phyloP scores from a whole-genome alignment of 2,888 invertebrate species.

The Heliconius ismenius region DNA sequence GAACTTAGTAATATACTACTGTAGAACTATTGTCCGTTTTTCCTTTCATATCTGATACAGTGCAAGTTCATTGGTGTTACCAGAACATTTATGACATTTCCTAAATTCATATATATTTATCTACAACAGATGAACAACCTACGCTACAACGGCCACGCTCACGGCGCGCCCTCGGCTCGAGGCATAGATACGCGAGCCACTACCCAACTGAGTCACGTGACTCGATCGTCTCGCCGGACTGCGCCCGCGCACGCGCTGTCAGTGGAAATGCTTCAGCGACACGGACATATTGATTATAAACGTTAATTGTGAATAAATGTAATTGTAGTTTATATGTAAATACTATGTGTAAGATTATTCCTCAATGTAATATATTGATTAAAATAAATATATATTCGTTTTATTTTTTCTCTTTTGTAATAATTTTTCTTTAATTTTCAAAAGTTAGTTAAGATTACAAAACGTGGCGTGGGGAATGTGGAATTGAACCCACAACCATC shows the following conservation, averaged over 20 bases:
- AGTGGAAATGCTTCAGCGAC: conserved; percentile 70
- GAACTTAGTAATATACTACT: too few species aligned
- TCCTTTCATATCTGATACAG: too few species aligned
- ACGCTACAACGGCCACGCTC: conserved; percentile 63
- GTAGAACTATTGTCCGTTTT: too few species aligned
- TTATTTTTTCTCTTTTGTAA: not conserved
- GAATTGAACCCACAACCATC: too few species aligned
- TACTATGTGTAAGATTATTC: not conserved
- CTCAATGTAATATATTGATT: not conserved
- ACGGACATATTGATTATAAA: conserved; percentile 70
- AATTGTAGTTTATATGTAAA: not conserved
- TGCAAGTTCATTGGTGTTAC: too few species aligned
- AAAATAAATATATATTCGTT: not conserved
- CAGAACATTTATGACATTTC: not conserved
- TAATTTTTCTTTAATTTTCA: not conserved
- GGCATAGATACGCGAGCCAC: conserved; percentile 62
- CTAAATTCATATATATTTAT: not conserved
- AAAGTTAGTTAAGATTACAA: too few species aligned
- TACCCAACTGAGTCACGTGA: conserved; percentile 71
- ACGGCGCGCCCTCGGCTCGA: conserved; percentile 49
- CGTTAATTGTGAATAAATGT: conserved; percentile 50
- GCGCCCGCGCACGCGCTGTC: conserved; percentile 72
- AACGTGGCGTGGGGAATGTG: too few species aligned
- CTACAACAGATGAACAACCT: conserved; percentile 66
- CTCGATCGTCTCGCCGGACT: conserved; percentile 70